Base-by-base conservation (phyloP, 2,797 vertebrate genomes). In the Tachyglossus aculeatus region DNA sequence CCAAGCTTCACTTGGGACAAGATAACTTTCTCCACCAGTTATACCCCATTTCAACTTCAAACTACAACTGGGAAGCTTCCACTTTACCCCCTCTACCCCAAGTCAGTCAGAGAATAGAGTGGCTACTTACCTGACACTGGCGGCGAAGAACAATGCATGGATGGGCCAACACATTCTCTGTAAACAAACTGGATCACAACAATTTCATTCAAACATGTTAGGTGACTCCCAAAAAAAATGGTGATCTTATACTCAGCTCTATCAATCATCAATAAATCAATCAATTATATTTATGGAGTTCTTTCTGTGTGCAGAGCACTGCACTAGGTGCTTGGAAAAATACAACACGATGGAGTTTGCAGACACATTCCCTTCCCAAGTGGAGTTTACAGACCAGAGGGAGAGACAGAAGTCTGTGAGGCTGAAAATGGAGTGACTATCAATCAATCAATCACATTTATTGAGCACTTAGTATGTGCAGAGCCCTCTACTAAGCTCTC, bases 161-260 rank as follows among this genome's bases (percentile, higher is more conserved):
- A 72, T 99, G 98, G 68, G 96, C 96, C 65, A 99, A 90, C 10
- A 99, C 98, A 84, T 99, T 99, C 90, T 99, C 98, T 85, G 97
- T 98, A 91, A 99, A 99, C 4, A 99, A 92, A 82, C 97, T 99
- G 83, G 43, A 70, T 68, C 85, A 83, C 64, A 86, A 65, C 66
- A 83, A 60, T 57, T 29, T n/a, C n/a, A 68, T 76, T 82, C 74
- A 81, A 68, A 63, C 61, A 11, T 31, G 75, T 0, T n/a, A n/a
- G n/a, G n/a, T n/a, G n/a, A n/a, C n/a, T n/a, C n/a, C n/a, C n/a
- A n/a, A n/a, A n/a, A n/a, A n/a, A n/a, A n/a, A n/a, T n/a, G n/a
- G n/a, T n/a, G n/a, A n/a, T n/a, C n/a, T n/a, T n/a, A n/a, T n/a
- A n/a, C n/a, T n/a, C n/a, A n/a, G n/a, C n/a, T n/a, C n/a, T n/a